Evolutionary conservation across 1,140 invertebrate genomes (phyloP).

Genomic region (Aphidius ervi): DNA sequence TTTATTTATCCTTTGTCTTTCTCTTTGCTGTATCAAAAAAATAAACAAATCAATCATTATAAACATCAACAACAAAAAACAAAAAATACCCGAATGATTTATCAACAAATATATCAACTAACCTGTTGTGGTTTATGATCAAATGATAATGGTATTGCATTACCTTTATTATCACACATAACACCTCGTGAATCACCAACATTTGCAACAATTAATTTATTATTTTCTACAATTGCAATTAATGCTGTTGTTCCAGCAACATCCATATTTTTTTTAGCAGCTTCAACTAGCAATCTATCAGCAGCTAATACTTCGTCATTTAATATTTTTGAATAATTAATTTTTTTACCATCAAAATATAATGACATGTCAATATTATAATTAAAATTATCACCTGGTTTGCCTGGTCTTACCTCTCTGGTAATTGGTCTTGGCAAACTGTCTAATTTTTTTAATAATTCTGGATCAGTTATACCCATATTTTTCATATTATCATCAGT

Average conservation of each 20-base stretch:
- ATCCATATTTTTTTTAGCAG: constrained; percentile 77
- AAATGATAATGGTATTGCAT: constrained; percentile 87
- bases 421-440: constrained; percentile 61
- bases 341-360: constrained; percentile 68
- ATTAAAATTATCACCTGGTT: constrained; percentile 28
- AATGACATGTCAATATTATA: constrained; percentile 47
- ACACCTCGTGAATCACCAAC: constrained; percentile 94
- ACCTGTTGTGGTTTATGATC: constrained; percentile 96
- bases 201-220: constrained; percentile 86
- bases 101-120: constrained; percentile 1
- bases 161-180: constrained; percentile 86
- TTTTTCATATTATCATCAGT: constrained; percentile 57
- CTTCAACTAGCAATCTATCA: constrained; percentile 73
- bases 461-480: constrained; percentile 65
- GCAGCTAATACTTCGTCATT: constrained; percentile 81
- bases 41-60: constrained; percentile 20
- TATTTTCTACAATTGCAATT: constrained; percentile 79
- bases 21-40: constrained; percentile 61
- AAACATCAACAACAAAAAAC: not conserved
- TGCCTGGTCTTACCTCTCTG: constrained; percentile 51
- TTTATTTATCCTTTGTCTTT: constrained; percentile 82
- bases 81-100: not conserved
- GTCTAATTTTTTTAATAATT: constrained; percentile 63
- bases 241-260: constrained; percentile 90
- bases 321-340: constrained; percentile 76